Evolutionary conservation across 2,888 invertebrate species (phyloP).

Genomic region (Globia sparganii): DNA sequence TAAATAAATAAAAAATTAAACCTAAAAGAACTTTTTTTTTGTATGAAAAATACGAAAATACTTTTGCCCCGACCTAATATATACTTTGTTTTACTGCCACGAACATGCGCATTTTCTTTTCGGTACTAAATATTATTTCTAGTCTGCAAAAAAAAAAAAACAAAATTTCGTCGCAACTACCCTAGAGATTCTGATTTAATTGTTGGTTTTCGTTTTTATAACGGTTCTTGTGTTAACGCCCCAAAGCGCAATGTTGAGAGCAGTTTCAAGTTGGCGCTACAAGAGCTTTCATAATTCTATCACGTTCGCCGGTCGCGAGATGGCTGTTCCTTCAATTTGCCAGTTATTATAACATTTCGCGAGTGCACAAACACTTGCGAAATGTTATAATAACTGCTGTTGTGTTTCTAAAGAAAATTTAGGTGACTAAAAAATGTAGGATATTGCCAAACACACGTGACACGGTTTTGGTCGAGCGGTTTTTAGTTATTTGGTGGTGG

Average conservation of each 20-base stretch:
- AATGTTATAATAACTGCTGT: no score
- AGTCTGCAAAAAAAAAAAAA: not conserved
- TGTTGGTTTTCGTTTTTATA: slow-evolving; percentile 22
- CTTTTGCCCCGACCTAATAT: no score
- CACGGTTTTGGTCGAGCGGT: no score
- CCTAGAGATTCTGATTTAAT: not conserved
- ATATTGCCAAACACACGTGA: no score
- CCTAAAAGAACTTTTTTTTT: no score
- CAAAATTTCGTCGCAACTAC: not conserved
- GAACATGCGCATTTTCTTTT: no score
- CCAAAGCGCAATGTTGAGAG: slow-evolving; percentile 17
- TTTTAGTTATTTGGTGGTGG: no score
- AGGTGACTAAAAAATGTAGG: not conserved
- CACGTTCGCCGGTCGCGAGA: slow-evolving; percentile 19
- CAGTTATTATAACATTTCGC: slow-evolving; percentile 39
- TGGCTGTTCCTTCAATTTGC: slow-evolving; percentile 45
- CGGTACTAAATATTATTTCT: no score
- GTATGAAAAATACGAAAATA: no score
- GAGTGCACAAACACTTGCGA: no score
- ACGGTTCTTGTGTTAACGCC: not conserved
- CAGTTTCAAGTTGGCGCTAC: slow-evolving; percentile 26
- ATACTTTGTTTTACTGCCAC: no score
- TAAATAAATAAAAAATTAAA: no score
- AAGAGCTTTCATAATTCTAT: slow-evolving; percentile 35
- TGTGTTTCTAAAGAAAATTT: not conserved